These are phyloP conservation scores for Pterostichus madidus DNA, from an alignment of 2,888 invertebrate genomes.

Conservation along the genomic window DNA sequence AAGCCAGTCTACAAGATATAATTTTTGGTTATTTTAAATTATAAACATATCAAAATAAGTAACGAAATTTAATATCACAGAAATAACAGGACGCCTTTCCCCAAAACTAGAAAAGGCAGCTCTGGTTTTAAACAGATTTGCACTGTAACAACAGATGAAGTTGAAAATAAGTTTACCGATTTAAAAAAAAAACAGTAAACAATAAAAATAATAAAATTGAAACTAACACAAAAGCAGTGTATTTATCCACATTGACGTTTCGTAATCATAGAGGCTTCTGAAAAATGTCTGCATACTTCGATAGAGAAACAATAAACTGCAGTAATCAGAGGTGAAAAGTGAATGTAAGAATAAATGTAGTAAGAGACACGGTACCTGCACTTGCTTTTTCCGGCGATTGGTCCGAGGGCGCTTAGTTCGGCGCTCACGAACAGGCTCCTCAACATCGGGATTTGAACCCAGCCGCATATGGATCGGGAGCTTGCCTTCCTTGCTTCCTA, in stretches of 20 bases:
- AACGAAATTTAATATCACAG: background rate
- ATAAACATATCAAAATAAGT: background rate
- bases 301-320: constrained; percentile 58
- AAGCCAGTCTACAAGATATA: constrained; percentile 56
- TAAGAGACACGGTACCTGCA: constrained; percentile 63
- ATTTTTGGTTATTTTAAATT: constrained; percentile 5
- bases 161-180: background rate
- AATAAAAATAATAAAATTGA: constrained; percentile 38
- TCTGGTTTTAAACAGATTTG: constrained; percentile 28
- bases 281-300: constrained; percentile 66
- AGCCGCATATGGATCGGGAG: constrained; percentile 76
- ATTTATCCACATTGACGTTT: constrained; percentile 12
- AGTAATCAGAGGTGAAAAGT: constrained; percentile 43
- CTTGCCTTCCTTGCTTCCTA: constrained; percentile 72
- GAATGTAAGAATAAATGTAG: constrained; percentile 39
- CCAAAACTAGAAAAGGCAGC: background rate
- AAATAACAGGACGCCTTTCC: constrained; percentile 15
- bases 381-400: constrained; percentile 51
- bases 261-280: constrained; percentile 58
- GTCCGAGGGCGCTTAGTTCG: constrained; percentile 34
- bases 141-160: constrained; percentile 12
- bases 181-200: constrained; percentile 8
- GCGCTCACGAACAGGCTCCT: constrained; percentile 67
- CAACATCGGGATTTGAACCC: constrained; percentile 73
- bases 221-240: constrained; percentile 40